Evolutionary conservation across 2,888 invertebrate species (phyloP), one percentile per base, ranked within the genome.

Genomic region (Oscheius myriophilus): DNA sequence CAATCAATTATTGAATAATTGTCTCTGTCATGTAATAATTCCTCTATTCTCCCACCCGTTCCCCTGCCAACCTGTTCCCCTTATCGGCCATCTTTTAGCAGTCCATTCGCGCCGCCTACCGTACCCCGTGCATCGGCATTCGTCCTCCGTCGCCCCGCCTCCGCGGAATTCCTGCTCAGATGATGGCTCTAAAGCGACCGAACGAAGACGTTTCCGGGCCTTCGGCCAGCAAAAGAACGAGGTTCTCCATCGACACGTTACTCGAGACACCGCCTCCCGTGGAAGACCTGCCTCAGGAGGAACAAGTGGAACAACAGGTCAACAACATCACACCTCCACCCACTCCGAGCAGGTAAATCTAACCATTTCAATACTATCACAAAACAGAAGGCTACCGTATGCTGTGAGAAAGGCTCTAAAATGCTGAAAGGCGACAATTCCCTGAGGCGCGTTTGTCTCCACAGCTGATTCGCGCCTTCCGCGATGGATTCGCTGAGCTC

Each of bases 151-250:
- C 53, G 33, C 33, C 53, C 53, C 33, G 53, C 23, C 39, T 26
- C n/a, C 26, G 12, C 61, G 61, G 49, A 49, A 61, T 61, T 61
- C 49, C 49, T 61, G 26, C 26, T 49, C 61, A 61, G 61, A 61
- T 61, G 61, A 61, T 61, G 61, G 61, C 61, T 26, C 49, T 61
- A 49, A 61, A 61, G 61, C 46, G 61, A 61, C 33, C 61, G 18
- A 49, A 46, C 18, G 61, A 61, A 46, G 61, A 61, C 61, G 61
- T 45, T 46, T 33, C 25, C 26, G 46, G 18, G 1, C 41, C 58
- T 12, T 26, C 26, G 18, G 18, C 39, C 23, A 26, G 49, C 4
- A 61, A 61, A 25, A 45, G 21, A 49, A 49, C 49, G 16, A 21
- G 61, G 1, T 61, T 61, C 61, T 61, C 61, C 61, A 61, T 61